These are phyloP conservation scores for Adelosebastes latens DNA, from an alignment of 2,797 vertebrate genomes.

Conservation along the genomic window DNA sequence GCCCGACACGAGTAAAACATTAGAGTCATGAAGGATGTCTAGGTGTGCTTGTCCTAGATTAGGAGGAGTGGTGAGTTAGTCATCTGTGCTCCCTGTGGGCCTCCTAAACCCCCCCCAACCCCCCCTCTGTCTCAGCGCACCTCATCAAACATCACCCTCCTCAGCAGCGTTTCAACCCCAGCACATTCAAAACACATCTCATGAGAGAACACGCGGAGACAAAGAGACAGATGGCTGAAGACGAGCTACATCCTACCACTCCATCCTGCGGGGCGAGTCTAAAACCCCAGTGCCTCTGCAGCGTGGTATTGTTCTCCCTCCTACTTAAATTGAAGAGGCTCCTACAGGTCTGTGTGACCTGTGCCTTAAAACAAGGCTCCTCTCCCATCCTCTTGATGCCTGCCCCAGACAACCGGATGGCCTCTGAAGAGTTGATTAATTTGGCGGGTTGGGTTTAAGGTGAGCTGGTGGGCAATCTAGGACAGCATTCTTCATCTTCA, in stretches of 20 bases:
- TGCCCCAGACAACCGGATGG: constrained; percentile 74
- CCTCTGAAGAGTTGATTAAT: constrained; percentile 83
- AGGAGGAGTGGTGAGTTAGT: constrained; percentile 82
- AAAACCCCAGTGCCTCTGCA: constrained; percentile 45
- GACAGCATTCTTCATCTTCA: constrained; percentile 85
- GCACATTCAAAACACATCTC: constrained; percentile 68
- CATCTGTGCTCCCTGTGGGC: constrained; percentile 73
- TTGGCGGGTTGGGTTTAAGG: constrained; percentile 72
- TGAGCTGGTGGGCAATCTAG: constrained; percentile 82
- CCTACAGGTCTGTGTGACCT: constrained; percentile 71
- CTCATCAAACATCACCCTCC: constrained; percentile 79
- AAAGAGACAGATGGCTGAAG: constrained; percentile 76
- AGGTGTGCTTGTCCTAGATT: constrained; percentile 87
- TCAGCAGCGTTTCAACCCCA: constrained; percentile 66
- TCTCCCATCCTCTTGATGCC: constrained; percentile 53
- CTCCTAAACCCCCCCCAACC: constrained; percentile 57
- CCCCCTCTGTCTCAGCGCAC: constrained; percentile 65
- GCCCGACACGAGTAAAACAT: constrained; percentile 84
- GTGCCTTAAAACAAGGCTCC: constrained; percentile 60
- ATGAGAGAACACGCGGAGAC: constrained; percentile 57
- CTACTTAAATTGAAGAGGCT: constrained; percentile 28
- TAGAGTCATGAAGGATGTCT: constrained; percentile 85
- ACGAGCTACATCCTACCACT: constrained; percentile 55
- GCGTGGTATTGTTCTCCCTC: constrained; percentile 25
- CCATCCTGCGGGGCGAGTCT: constrained; percentile 58